Evolutionary conservation across 2,797 vertebrate species (phyloP).

Genomic region (Mallotus villosus): DNA sequence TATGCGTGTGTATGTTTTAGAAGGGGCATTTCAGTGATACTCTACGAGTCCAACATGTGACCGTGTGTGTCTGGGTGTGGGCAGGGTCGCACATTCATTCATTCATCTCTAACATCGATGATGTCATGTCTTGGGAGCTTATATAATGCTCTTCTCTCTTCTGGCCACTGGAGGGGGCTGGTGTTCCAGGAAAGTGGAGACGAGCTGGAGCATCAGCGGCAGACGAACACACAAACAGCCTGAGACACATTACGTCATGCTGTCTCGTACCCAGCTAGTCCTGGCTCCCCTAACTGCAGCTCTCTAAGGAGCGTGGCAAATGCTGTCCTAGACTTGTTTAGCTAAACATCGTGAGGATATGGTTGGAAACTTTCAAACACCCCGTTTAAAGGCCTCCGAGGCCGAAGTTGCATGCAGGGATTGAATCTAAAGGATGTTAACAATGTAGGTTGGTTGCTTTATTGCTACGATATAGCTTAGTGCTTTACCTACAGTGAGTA

Average conservation of each 20-base stretch:
- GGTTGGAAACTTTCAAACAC: too few species aligned
- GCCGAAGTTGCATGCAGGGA: too few species aligned
- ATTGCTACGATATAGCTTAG: too few species aligned
- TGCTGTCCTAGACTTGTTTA: neutral
- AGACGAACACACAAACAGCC: neutral
- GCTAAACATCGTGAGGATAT: too few species aligned
- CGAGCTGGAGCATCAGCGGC: neutral
- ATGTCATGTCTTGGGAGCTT: constrained; percentile 30
- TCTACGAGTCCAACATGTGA: neutral
- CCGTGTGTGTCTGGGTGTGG: neutral
- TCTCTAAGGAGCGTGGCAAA: neutral
- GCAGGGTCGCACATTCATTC: neutral
- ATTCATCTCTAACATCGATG: constrained; percentile 23
- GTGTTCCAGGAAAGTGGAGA: constrained; percentile 3
- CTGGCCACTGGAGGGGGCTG: constrained; percentile 30
- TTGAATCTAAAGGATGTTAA: too few species aligned
- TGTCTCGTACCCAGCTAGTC: neutral
- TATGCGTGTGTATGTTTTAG: neutral
- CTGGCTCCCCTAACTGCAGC: neutral
- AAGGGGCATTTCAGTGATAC: neutral
- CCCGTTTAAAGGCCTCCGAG: neutral
- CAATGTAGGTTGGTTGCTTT: too few species aligned
- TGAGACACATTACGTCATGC: constrained; percentile 9
- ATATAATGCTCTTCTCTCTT: constrained; percentile 3
- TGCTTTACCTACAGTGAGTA: too few species aligned